Evolutionary conservation across 2,888 invertebrate species (phyloP), one percentile per base, ranked within the genome.

Genomic region (Brachypalpus laphriformis): DNA sequence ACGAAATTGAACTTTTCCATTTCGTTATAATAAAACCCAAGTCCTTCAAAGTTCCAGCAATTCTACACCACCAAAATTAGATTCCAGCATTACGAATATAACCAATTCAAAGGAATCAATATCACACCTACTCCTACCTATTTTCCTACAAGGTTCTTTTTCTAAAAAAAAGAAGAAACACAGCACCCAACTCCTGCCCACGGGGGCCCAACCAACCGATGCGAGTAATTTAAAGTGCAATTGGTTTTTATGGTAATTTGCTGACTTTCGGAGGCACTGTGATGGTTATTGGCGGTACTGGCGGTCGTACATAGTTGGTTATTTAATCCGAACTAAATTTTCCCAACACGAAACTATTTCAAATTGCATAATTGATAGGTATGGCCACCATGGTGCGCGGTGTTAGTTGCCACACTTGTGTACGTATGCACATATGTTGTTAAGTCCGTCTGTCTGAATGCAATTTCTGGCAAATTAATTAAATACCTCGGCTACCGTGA

Each of bases 391-490:
- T 3, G 34, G 34, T 31, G n/a, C n/a, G n/a, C 51, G 45, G 31
- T 57, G 45, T 22, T 65, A 16, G 65, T 22, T 31, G 47, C 37
- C 65, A 49, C 18, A 4, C 14, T 6, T 4, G 9, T 42, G 34
- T 22, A 22, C 7, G 31, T 20, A 34, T 31, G 8, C 31, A 31
- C 25, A 18, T 20, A 25, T 1, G 25, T 63, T 9, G n/a, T n/a
- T 18, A 14, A 31, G 7, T 34, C 16, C 20, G 11, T 28, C 31
- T 45, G n/a, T 25, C 22, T 22, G 65, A 77, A 78, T 78, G 83
- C 83, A 80, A 80, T 83, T 83, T 74, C 83, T 74, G 83, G 70
- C 74, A 75, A 83, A 83, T 83, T 83, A 83, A 83, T 83, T 83
- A 83, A 83, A 83, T 80, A 80, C 83, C 78, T 78, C 63, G 80